Conservation (phyloP, 2,797 vertebrate genomes). For the Spheniscus humboldti region DNA sequence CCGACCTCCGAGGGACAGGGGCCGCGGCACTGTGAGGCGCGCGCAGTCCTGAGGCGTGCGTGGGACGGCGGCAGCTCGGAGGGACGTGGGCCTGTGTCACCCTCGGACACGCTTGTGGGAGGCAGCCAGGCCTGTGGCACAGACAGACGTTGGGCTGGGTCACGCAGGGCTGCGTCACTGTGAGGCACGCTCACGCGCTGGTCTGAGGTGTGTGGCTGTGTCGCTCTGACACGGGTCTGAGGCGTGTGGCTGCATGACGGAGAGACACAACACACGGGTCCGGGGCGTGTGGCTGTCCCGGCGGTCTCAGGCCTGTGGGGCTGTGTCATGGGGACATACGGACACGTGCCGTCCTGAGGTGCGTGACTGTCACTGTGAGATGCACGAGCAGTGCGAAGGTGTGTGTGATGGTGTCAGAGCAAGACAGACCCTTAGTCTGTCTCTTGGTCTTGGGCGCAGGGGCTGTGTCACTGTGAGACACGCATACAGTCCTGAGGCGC, state of each 20-base stretch:
- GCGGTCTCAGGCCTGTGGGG: background rate
- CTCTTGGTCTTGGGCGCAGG: background rate
- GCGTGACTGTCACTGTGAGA: background rate
- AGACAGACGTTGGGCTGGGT: background rate
- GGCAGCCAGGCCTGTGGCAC: no score
- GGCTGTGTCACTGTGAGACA: background rate
- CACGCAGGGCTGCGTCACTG: background rate
- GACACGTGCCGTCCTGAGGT: accelerated
- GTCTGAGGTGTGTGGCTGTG: background rate
- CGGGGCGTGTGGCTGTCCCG: accelerated
- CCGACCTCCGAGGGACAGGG: accelerated
- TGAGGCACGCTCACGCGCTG: accelerated
- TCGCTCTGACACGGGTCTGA: background rate
- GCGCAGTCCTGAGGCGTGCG: accelerated
- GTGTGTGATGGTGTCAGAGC: background rate
- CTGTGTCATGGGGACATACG: accelerated
- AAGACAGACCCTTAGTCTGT: background rate
- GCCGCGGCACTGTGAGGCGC: background rate
- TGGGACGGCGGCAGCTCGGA: background rate
- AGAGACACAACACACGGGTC: accelerated
- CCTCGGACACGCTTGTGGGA: accelerated
- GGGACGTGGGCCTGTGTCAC: background rate
- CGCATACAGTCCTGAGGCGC: accelerated
- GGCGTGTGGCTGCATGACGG: accelerated
- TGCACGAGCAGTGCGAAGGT: background rate